phyloP scores from a whole-genome alignment of 2,888 invertebrate genomes.

The Xanthorhoe designata region DNA sequence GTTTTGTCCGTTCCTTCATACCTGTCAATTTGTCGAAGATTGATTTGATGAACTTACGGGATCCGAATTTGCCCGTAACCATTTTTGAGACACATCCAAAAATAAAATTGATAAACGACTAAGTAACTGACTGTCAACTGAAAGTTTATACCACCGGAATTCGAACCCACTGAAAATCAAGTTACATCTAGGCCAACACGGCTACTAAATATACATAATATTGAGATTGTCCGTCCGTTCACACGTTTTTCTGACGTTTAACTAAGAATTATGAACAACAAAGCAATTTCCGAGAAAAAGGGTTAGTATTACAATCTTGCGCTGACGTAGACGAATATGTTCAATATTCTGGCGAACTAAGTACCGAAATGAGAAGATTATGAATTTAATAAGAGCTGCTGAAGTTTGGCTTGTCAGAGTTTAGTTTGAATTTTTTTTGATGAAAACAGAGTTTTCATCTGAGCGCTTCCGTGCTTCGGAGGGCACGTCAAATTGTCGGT shows the following conservation, averaged over 20 bases:
- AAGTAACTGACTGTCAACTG: neutral
- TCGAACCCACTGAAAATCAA: neutral
- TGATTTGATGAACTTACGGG: no score
- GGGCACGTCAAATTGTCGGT: no score
- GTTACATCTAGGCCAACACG: neutral
- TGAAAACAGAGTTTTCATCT: no score
- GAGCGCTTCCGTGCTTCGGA: no score
- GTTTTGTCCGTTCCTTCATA: no score
- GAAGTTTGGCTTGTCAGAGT: neutral
- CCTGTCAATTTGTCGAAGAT: no score
- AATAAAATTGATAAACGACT: neutral
- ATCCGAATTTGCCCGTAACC: no score
- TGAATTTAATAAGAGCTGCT: neutral
- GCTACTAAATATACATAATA: neutral
- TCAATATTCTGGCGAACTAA: constrained; percentile 1
- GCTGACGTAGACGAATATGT: constrained; percentile 13
- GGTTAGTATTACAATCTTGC: constrained; percentile 3
- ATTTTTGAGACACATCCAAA: no score
- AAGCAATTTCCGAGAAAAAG: constrained; percentile 8
- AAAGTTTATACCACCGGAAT: neutral
- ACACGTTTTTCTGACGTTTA: constrained; percentile 40
- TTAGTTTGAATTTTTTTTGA: no score
- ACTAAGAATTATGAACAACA: constrained; percentile 32
- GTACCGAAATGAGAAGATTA: neutral
- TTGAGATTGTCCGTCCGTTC: constrained; percentile 18